Evolutionary conservation across 2,113 vertebrate genomes (phyloP).

Genomic region (Mesocricetus auratus): DNA sequence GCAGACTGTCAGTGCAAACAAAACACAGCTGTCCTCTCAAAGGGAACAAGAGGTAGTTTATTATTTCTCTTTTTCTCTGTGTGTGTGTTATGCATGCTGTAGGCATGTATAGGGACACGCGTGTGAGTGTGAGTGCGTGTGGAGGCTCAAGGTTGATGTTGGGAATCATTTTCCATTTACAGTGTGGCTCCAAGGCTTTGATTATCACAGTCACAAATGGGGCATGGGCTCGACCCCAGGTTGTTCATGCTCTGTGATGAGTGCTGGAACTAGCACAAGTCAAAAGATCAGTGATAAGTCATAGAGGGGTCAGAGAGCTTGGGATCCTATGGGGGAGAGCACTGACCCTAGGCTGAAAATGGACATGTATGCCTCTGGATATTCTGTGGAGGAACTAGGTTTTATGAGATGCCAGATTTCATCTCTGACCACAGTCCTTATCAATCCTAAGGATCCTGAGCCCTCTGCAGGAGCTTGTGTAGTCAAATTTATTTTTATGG

Average conservation of each 20-base stretch:
- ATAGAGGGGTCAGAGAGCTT: too few species aligned
- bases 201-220: background rate
- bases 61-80: background rate
- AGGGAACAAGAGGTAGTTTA: background rate
- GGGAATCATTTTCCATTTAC: background rate
- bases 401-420: background rate
- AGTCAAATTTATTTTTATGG: background rate
- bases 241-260: background rate
- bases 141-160: background rate
- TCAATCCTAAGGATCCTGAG: background rate
- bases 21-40: background rate
- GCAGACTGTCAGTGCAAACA: background rate
- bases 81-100: background rate
- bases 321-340: background rate
- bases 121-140: background rate
- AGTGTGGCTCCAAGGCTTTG: background rate
- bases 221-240: background rate
- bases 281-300: background rate
- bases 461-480: background rate
- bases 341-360: background rate
- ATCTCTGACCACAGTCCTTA: background rate
- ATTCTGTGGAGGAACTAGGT: background rate
- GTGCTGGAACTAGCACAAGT: background rate
- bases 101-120: background rate
- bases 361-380: accelerated